Evolutionary conservation across 2,888 invertebrate genomes (phyloP).

Genomic region (Mesochorus sp.): DNA sequence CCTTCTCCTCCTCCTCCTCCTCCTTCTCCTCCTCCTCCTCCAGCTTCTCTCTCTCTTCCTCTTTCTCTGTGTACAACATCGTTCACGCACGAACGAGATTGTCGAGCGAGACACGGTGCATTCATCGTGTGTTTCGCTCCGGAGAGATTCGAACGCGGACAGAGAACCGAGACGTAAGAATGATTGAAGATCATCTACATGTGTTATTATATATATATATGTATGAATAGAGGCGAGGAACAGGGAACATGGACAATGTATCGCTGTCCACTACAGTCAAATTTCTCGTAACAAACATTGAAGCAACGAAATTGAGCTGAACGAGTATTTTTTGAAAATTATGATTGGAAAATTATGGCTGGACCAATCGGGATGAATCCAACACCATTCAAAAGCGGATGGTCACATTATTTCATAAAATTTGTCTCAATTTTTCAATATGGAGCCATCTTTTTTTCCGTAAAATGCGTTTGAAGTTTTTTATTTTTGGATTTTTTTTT

Average conservation of each 20-base stretch:
- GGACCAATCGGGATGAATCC: too few relatives aligned
- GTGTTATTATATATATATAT: neutral
- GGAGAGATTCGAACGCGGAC: conserved; percentile 10
- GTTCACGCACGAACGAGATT: conserved; percentile 53
- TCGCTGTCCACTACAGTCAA: neutral
- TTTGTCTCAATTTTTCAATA: too few relatives aligned
- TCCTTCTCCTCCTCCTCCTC: too few relatives aligned
- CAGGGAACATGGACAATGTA: conserved; percentile 31
- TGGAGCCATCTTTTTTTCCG: too few relatives aligned
- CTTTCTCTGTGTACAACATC: conserved; percentile 27
- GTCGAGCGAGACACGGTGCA: conserved; percentile 47
- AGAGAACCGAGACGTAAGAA: conserved; percentile 9
- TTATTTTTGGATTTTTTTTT: too few relatives aligned
- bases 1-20: neutral
- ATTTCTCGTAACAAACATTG: neutral
- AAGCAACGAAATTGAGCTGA: neutral
- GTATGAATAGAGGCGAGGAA: conserved; percentile 2
- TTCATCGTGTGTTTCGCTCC: conserved; percentile 14
- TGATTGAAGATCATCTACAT: conserved; percentile 24
- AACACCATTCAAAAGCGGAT: too few relatives aligned
- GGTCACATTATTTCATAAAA: too few relatives aligned
- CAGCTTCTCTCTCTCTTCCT: too few relatives aligned
- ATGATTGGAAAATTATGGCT: too few relatives aligned
- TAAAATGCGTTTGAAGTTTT: too few relatives aligned
- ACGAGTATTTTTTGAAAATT: neutral